Evolutionary conservation across 2,888 invertebrate species (phyloP).

Genomic region (Catocala fraxini): DNA sequence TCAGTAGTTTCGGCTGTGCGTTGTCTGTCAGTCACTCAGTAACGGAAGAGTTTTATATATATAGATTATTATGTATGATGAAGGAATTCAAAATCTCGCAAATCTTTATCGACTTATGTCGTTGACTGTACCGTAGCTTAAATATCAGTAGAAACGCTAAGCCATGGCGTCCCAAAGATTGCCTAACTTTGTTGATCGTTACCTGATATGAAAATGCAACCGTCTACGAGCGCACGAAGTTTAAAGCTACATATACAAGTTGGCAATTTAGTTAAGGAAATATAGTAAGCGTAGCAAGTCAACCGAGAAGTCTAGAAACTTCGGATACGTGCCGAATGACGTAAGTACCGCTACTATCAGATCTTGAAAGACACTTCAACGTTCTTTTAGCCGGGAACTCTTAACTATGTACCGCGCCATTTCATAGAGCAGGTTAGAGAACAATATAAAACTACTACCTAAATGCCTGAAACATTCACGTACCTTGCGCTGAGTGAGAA

Average conservation of each 20-base stretch:
- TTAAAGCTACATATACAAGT: slow-evolving; percentile 17
- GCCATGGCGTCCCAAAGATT: too few species aligned
- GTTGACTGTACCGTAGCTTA: too few species aligned
- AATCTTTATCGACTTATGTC: too few species aligned
- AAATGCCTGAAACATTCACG: slow-evolving; percentile 59
- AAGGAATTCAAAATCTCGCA: too few species aligned
- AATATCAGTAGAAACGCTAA: background rate
- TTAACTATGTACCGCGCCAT: slow-evolving; percentile 30
- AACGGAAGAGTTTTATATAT: too few species aligned
- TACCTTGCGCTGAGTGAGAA: slow-evolving; percentile 48
- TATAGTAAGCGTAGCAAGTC: slow-evolving; percentile 21
- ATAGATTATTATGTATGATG: too few species aligned
- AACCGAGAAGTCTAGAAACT: slow-evolving; percentile 17
- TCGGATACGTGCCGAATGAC: background rate
- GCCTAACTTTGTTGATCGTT: background rate
- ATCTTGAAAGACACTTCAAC: slow-evolving; percentile 16
- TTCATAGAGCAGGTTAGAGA: slow-evolving; percentile 43
- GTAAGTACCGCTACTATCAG: slow-evolving; percentile 7
- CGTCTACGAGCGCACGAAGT: slow-evolving; percentile 10
- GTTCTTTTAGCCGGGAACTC: slow-evolving; percentile 11
- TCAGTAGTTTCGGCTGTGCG: too few species aligned
- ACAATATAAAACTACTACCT: slow-evolving; percentile 59
- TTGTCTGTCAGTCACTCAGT: too few species aligned
- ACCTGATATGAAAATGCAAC: slow-evolving; percentile 11
- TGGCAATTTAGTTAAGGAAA: slow-evolving; percentile 18